Percentiles rank a stretch among this genome's conserved stretches.
Evolutionary conservation across 2,113 vertebrate species (phyloP).

Genomic region (Eupsittula cactorum): DNA sequence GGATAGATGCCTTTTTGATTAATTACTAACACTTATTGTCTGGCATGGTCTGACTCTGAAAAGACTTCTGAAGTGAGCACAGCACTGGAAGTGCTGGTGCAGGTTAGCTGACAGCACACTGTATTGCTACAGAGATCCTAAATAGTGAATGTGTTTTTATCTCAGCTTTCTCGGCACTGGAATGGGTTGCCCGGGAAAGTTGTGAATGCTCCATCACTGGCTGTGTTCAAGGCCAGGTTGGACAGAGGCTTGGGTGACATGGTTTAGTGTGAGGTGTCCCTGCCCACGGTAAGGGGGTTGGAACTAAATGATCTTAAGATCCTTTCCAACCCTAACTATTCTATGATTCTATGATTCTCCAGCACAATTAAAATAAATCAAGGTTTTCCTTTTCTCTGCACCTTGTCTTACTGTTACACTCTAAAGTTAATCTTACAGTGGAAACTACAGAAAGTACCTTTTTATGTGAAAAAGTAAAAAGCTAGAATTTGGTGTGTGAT

Average conservation of each 20-base stretch:
- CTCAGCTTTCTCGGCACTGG: background rate
- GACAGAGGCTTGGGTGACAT: no score
- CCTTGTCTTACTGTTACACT: background rate
- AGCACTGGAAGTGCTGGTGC: background rate
- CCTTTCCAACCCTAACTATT: no score
- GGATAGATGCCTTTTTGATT: background rate
- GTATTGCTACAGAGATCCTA: background rate
- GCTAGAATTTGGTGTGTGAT: background rate
- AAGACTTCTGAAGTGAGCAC: background rate
- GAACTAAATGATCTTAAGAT: no score
- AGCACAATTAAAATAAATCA: background rate
- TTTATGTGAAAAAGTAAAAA: background rate
- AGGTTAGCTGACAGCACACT: no score
- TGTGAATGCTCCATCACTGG: no score
- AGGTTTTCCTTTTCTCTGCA: background rate
- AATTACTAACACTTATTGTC: background rate
- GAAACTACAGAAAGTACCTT: background rate
- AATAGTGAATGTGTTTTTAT: background rate
- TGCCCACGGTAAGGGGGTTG: no score
- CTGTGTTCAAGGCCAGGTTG: no score
- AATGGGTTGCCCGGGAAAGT: no score
- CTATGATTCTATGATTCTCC: background rate
- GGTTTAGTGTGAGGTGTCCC: no score
- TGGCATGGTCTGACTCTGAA: background rate
- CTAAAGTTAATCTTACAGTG: background rate